phyloP scores from a whole-genome alignment of 2,888 invertebrate species.

The Aphodius sticticus region DNA sequence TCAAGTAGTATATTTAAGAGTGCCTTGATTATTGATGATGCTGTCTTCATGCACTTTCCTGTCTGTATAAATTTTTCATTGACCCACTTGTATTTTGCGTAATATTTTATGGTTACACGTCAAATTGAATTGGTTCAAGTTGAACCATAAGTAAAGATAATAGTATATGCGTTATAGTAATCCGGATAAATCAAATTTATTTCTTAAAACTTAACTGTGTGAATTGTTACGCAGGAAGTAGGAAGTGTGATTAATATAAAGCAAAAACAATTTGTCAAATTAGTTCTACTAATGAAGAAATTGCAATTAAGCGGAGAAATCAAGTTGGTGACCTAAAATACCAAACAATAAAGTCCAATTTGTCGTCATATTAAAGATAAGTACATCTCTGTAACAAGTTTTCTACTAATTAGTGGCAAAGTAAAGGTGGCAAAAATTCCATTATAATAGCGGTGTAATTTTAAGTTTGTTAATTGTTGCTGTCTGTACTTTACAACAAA shows the following conservation, averaged over 20 bases:
- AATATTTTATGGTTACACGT: too few relatives aligned
- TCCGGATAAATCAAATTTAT: too few relatives aligned
- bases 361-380: background rate
- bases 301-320: background rate
- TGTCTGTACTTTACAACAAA: too few relatives aligned
- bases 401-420: background rate
- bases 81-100: background rate
- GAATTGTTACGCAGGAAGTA: too few relatives aligned
- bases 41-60: too few relatives aligned
- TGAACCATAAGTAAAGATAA: background rate
- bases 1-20: background rate
- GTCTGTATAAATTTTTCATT: background rate
- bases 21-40: too few relatives aligned
- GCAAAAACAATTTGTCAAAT: slow-evolving; percentile 4
- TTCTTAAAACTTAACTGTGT: too few relatives aligned
- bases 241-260: background rate
- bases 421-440: too few relatives aligned
- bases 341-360: too few relatives aligned
- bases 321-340: background rate
- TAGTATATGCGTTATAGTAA: too few relatives aligned
- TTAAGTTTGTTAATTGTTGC: too few relatives aligned
- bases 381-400: background rate
- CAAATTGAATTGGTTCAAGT: background rate
- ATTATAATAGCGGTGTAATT: too few relatives aligned
- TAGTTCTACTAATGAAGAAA: background rate